Evolutionary conservation across 2,113 vertebrate species (phyloP).

Genomic region (Ciconia boyciana): DNA sequence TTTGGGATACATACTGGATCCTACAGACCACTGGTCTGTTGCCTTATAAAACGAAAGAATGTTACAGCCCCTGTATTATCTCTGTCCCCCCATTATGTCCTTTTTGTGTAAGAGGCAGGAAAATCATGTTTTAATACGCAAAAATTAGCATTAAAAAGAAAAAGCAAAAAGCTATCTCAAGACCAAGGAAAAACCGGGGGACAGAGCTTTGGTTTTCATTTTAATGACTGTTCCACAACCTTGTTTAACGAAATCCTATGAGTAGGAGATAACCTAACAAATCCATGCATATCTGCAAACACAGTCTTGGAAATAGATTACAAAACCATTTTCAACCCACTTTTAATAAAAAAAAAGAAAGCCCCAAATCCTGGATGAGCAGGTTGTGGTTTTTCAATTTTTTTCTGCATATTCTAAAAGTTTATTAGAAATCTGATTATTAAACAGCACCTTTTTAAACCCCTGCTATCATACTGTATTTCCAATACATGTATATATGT

Average conservation of each 20-base stretch:
- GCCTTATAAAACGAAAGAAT: not conserved
- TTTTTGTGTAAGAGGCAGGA: not conserved
- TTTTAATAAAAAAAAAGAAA: not conserved
- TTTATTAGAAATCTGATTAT: not conserved
- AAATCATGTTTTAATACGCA: not conserved
- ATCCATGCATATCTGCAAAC: not conserved
- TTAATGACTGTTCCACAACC: not conserved
- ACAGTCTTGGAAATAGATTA: not conserved
- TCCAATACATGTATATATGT: not conserved
- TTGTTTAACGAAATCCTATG: not conserved
- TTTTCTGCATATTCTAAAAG: not conserved
- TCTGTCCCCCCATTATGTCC: not conserved
- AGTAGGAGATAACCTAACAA: not conserved
- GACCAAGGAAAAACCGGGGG: not conserved
- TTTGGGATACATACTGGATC: slow-evolving; percentile 1
- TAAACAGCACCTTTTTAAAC: not conserved
- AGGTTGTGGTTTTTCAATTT: not conserved
- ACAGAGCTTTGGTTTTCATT: not conserved
- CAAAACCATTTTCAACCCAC: not conserved
- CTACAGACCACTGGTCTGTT: not conserved
- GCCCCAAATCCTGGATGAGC: not conserved
- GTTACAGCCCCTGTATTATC: not conserved
- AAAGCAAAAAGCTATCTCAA: not conserved
- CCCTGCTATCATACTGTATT: not conserved
- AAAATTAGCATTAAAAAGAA: not conserved